Conservation (phyloP, 2,113 vertebrate species). For the Irena cyanogastra region DNA sequence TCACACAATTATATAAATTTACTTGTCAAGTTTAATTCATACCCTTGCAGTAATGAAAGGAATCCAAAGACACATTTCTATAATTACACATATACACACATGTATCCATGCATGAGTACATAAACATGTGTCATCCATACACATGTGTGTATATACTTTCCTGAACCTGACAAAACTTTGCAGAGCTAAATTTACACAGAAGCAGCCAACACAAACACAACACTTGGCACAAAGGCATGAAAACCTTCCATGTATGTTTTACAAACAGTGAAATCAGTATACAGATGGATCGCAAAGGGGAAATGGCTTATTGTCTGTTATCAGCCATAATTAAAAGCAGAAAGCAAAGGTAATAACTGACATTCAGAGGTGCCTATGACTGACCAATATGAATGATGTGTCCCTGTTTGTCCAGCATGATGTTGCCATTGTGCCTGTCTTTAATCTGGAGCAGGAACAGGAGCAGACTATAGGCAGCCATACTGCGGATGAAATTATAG, state of each 20-base stretch:
- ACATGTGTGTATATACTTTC: not conserved
- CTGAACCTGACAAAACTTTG: not conserved
- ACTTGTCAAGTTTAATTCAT: not conserved
- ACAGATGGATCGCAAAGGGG: not conserved
- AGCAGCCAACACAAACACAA: not conserved
- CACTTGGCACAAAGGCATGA: not conserved
- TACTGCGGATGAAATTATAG: conserved; percentile 97
- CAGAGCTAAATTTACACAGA: not conserved
- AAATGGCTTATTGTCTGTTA: not conserved
- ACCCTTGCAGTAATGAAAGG: not conserved
- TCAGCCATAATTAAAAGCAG: not conserved
- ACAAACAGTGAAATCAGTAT: not conserved
- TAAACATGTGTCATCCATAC: not conserved
- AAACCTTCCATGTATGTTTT: not conserved
- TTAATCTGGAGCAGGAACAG: conserved; percentile 97
- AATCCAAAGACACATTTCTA: not conserved
- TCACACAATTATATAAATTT: not conserved
- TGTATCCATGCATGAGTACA: not conserved
- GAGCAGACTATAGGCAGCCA: conserved; percentile 95
- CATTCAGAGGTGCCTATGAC: conserved; percentile 9
- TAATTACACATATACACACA: not conserved
- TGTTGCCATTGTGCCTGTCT: conserved; percentile 97
- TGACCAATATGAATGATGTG: conserved; percentile 96
- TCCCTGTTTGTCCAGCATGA: conserved; percentile 96
- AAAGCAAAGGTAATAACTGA: not conserved